phyloP scores from a whole-genome alignment of 2,888 invertebrate species.

The Ephialtes manifestator region DNA sequence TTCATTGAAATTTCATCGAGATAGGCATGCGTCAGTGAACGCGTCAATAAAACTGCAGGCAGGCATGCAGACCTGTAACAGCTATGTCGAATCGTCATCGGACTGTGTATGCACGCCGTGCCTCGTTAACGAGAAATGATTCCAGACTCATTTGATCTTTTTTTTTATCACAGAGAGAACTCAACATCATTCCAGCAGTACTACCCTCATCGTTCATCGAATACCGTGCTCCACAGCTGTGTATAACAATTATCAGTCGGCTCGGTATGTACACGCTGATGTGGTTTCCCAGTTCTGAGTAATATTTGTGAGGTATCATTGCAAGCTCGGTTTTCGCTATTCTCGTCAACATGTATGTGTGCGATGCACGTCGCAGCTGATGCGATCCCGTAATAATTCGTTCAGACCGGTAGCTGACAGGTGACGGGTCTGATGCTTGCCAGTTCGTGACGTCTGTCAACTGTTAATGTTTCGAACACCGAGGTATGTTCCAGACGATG shows the following conservation, averaged over 20 bases:
- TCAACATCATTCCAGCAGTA: neutral
- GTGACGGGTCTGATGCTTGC: constrained; percentile 82
- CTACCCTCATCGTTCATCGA: constrained; percentile 41
- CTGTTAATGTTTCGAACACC: constrained; percentile 82
- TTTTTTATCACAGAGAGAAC: constrained; percentile 45
- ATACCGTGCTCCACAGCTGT: constrained; percentile 13
- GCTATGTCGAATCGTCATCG: constrained; percentile 59
- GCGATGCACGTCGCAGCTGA: constrained; percentile 38
- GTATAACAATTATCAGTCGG: constrained; percentile 64
- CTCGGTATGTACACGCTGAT: constrained; percentile 53
- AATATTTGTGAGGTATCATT: constrained; percentile 41
- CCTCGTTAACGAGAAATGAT: constrained; percentile 62
- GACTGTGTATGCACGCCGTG: constrained; percentile 21
- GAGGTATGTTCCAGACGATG: constrained; percentile 71
- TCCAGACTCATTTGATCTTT: constrained; percentile 48
- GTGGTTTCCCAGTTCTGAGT: constrained; percentile 56
- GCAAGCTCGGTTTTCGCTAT: constrained; percentile 11
- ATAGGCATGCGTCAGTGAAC: constrained; percentile 49
- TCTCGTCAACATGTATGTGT: neutral
- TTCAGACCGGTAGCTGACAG: constrained; percentile 82
- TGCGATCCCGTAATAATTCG: constrained; percentile 82
- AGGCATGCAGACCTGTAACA: constrained; percentile 25
- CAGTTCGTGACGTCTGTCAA: constrained; percentile 83
- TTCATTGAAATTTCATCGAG: constrained; percentile 55
- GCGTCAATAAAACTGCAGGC: constrained; percentile 57